These are phyloP conservation scores for Apodemus sylvaticus DNA, from an alignment of 2,113 vertebrate species.

Conservation along the genomic window DNA sequence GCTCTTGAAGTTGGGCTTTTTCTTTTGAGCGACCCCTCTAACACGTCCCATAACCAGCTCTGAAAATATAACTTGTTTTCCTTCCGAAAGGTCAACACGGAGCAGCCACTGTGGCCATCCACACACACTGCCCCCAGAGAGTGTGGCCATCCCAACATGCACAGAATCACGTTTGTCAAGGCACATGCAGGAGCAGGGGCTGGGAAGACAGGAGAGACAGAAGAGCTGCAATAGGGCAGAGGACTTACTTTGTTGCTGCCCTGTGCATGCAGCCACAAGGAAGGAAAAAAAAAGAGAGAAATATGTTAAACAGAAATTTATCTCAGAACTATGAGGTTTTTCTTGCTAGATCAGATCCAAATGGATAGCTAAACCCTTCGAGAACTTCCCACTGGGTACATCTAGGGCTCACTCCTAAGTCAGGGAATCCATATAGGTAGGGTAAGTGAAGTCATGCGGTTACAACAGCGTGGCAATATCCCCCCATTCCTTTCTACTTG, in stretches of 20 bases:
- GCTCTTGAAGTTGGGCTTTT: conserved; percentile 44
- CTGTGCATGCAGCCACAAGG: conserved; percentile 81
- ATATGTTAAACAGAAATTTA: conserved; percentile 78
- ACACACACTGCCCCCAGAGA: conserved; percentile 28
- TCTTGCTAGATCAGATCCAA: conserved; percentile 73
- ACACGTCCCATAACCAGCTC: conserved; percentile 60
- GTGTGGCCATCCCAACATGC: not conserved
- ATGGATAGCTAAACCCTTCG: conserved; percentile 62
- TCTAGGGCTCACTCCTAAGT: conserved; percentile 41
- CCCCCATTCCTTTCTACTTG: conserved; percentile 55
- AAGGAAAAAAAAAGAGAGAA: conserved; percentile 64
- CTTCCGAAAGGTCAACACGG: conserved; percentile 71
- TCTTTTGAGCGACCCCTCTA: conserved; percentile 48
- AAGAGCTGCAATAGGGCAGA: conserved; percentile 52
- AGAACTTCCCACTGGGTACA: conserved; percentile 17
- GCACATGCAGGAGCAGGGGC: conserved; percentile 9
- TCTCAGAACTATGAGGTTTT: conserved; percentile 67
- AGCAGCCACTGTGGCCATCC: conserved; percentile 25
- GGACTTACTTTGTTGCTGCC: conserved; percentile 88
- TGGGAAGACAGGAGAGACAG: not conserved
- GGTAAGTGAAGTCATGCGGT: conserved; percentile 55
- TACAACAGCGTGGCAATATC: conserved; percentile 25
- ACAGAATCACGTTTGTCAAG: conserved; percentile 34
- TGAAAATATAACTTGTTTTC: conserved; percentile 50
- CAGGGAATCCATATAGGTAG: conserved; percentile 20